Base-by-base conservation (phyloP, 2,113 vertebrate species). In the Sula dactylatra region DNA sequence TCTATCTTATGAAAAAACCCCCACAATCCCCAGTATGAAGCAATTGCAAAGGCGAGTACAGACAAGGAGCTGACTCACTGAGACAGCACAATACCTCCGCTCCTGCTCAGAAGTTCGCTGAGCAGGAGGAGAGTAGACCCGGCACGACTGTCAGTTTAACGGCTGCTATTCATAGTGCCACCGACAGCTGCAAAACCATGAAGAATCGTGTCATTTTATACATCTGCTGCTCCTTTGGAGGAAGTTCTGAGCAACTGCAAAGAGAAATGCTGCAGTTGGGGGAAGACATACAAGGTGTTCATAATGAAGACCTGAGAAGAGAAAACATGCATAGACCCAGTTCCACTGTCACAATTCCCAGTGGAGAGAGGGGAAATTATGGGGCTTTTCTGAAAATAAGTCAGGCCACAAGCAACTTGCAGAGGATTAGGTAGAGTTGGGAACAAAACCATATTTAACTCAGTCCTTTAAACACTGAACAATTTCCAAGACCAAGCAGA, bases 1-100 rank as follows among this genome's bases (percentile, higher is more conserved):
- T 70, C 54, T 54, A 82, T 38, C 66, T 55, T 16, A 56, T 61
- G 25, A 50, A 74, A 89, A 91, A 93, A n/a, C 0, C 14, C 0
- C 3, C 56, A 69, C 82, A 40, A 49, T 67, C 50, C 20, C n/a
- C 78, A 80, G 36, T 9, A 79, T 2, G 78, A 94, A 94, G 54
- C 81, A 85, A 54, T 4, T 47, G 74, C 78, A 95, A 80, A 94
- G 44, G 32, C 81, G 85, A 87, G 54, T 17, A n/a, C 27, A 89
- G 93, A 84, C 78, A 91, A 93, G 86, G 66, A 96, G 89, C 74
- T 94, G 87, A 94, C 94, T 82, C 93, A 96, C 54, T 54, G 85
- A 94, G 83, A 58, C 70, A 82, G 70, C 86, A 93, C 89, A 87
- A 70, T 76, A 93, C 58, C 88, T 79, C 91, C 2, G 5, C 69